Percentiles rank a stretch among this genome's conserved stretches.
phyloP scores from a whole-genome alignment of 1,140 invertebrate genomes.

The Anastatus disparis region DNA sequence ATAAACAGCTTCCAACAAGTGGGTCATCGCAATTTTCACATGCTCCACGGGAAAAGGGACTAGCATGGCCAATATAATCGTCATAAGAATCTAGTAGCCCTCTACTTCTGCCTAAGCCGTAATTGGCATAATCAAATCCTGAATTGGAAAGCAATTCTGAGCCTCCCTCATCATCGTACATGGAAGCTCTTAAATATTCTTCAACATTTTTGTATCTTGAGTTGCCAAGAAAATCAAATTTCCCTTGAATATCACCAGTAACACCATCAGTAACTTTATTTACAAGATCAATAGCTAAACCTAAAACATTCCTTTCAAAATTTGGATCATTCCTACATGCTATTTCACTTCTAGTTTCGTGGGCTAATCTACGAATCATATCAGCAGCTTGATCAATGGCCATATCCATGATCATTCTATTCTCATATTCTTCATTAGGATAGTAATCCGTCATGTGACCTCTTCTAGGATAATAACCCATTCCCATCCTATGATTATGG shows the following conservation, averaged over 20 bases:
- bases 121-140: slow-evolving; percentile 5
- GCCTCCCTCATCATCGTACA: not conserved
- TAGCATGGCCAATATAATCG: not conserved
- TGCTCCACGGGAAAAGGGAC: not conserved
- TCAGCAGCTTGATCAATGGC: slow-evolving; percentile 25
- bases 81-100: not conserved
- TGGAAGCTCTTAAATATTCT: slow-evolving; percentile 7
- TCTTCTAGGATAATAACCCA: too few relatives aligned
- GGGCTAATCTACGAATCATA: slow-evolving; percentile 9
- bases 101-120: not conserved
- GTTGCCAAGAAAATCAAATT: not conserved
- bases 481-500: too few relatives aligned
- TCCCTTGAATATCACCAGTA: not conserved
- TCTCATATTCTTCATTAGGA: slow-evolving; percentile 11
- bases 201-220: not conserved
- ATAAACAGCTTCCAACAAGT: not conserved
- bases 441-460: too few relatives aligned
- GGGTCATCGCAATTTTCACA: slow-evolving; percentile 16
- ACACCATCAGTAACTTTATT: slow-evolving; percentile 1
- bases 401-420: slow-evolving; percentile 27
- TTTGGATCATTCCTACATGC: not conserved
- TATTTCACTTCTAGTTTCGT: not conserved
- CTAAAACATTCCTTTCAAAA: not conserved
- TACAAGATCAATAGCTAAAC: slow-evolving; percentile 24
- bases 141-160: not conserved